Conservation (phyloP, 2,888 invertebrate genomes). For the Amaurobius ferox region DNA sequence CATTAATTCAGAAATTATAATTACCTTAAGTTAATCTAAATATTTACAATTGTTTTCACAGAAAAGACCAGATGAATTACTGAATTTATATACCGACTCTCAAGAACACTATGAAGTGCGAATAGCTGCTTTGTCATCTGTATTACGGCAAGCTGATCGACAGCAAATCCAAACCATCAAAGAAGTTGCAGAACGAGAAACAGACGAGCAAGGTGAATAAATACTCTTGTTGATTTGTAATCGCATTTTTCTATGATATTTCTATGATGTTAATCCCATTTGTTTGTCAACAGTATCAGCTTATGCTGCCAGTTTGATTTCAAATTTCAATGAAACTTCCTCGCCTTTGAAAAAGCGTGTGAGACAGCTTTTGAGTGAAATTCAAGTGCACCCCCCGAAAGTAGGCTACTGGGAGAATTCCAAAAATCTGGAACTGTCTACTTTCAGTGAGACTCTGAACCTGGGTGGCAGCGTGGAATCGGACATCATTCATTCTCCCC, state of each 20-base stretch:
- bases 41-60: too few relatives aligned
- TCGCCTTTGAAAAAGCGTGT: constrained; percentile 88
- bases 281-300: constrained; percentile 82
- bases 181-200: constrained; percentile 84
- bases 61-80: constrained; percentile 42
- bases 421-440: constrained; percentile 89
- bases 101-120: constrained; percentile 73
- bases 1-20: too few relatives aligned
- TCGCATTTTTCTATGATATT: neutral
- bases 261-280: neutral
- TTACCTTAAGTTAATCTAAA: too few relatives aligned
- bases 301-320: constrained; percentile 95
- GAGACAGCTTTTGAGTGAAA: constrained; percentile 88
- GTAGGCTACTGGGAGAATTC: constrained; percentile 93
- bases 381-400: constrained; percentile 88
- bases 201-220: constrained; percentile 88
- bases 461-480: constrained; percentile 88
- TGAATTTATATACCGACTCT: constrained; percentile 17
- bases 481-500: constrained; percentile 88
- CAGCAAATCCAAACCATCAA: constrained; percentile 85
- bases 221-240: neutral
- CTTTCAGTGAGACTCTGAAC: constrained; percentile 92
- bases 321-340: constrained; percentile 81
- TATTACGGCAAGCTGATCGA: constrained; percentile 86
- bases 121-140: constrained; percentile 72